Evolutionary conservation across 1,140 invertebrate species (phyloP).

Genomic region (Aphelenchoides besseyi): DNA sequence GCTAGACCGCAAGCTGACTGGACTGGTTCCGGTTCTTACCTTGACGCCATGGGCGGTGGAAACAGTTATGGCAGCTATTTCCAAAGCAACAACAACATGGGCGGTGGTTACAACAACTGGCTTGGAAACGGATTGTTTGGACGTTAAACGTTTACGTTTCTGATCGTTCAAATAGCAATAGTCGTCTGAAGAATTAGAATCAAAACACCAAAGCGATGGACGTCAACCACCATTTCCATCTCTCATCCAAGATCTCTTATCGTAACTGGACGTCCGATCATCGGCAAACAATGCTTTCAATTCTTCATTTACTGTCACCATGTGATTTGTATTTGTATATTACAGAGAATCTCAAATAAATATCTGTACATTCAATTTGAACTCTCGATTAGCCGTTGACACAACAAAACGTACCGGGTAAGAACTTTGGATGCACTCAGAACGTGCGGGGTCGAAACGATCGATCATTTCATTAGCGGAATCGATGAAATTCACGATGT

Average conservation of each 20-base stretch:
- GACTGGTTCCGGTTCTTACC: background rate
- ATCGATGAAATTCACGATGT: too few species aligned
- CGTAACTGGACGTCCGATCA: background rate
- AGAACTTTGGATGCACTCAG: too few species aligned
- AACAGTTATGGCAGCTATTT: background rate
- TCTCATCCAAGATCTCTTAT: background rate
- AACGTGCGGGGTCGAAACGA: too few species aligned
- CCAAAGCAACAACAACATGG: background rate
- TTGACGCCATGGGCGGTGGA: background rate
- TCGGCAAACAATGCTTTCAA: background rate
- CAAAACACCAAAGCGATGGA: background rate
- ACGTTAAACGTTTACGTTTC: background rate
- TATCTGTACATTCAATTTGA: constrained; percentile 6
- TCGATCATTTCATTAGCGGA: too few species aligned
- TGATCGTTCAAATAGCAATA: background rate
- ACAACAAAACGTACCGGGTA: too few species aligned
- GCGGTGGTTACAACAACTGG: background rate
- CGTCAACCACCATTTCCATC: background rate
- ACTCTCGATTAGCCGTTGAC: too few species aligned
- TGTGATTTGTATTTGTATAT: background rate
- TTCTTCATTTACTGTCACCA: background rate
- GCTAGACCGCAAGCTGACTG: background rate
- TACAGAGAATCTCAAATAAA: background rate
- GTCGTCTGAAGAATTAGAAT: background rate
- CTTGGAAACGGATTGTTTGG: background rate